These are phyloP conservation scores for Meloidogyne hapla DNA, from an alignment of 1,140 invertebrate genomes.

Conservation along the genomic window DNA sequence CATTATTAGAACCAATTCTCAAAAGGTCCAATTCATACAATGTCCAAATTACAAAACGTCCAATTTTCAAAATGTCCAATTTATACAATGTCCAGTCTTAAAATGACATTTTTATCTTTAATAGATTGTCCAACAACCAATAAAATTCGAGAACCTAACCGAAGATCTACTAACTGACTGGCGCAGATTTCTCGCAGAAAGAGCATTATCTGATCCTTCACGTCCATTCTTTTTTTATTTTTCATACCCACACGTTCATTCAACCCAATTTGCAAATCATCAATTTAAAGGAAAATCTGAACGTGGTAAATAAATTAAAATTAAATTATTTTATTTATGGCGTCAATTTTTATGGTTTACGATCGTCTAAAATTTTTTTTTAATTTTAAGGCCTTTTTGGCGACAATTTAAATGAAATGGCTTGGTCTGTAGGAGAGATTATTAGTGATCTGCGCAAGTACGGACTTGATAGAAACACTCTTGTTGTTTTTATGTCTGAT, in stretches of 20 bases:
- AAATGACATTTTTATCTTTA: not conserved
- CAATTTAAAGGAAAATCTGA: slow-evolving; percentile 49
- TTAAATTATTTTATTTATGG: too few relatives aligned
- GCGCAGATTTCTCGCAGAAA: slow-evolving; percentile 56
- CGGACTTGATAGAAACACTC: slow-evolving; percentile 31
- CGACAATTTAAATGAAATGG: slow-evolving; percentile 61
- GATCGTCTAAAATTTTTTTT: not conserved
- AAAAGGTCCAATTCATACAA: not conserved
- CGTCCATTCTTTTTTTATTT: slow-evolving; percentile 64
- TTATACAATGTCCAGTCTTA: not conserved
- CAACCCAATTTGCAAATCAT: slow-evolving; percentile 58
- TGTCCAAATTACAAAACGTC: too few relatives aligned
- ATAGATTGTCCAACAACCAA: slow-evolving; percentile 62
- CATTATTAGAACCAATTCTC: too few relatives aligned
- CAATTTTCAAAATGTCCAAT: not conserved
- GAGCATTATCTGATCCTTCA: not conserved
- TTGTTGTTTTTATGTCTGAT: slow-evolving; percentile 61
- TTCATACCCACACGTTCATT: slow-evolving; percentile 63
- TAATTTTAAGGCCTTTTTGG: slow-evolving; percentile 34
- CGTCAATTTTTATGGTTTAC: too few relatives aligned
- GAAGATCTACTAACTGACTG: slow-evolving; percentile 61
- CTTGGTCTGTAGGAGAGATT: slow-evolving; percentile 63
- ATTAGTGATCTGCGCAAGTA: slow-evolving; percentile 44
- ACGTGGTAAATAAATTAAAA: slow-evolving; percentile 38
- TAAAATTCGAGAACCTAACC: slow-evolving; percentile 58